Base-by-base conservation (phyloP, 1,140 invertebrate genomes). In the Drosophila repletoides region DNA sequence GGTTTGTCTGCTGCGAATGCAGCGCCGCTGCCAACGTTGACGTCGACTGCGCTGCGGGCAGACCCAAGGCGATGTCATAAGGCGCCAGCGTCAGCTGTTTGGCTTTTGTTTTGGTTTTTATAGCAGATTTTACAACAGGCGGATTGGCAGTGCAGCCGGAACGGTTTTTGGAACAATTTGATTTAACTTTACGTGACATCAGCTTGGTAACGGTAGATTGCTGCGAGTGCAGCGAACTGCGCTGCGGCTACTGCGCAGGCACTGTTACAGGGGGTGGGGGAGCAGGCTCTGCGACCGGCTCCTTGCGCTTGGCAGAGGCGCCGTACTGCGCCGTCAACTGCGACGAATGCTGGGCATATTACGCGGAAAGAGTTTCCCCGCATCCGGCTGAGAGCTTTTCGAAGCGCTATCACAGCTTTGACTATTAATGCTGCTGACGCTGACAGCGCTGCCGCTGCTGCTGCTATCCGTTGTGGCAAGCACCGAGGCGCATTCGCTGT, bases 281-380 rank as follows among this genome's bases (percentile, higher is more conserved):
- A 15, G 26, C 15, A 5, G 21, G 6, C 4, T 15, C 21, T 0
- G 38, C 5, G 12, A 38, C 10, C 5, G 17, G 6, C 3, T 51
- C 41, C 15, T 36, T 31, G 17, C 59, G 53, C 15, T 83, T 79
- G 0, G 45, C 58, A 0, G 74, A 77, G 3, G 66, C 48, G 5
- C n/a, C n/a, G n/a, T n/a, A n/a, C 58, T 68, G 3, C 88, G 60
- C 0, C 88, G 41, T 0, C 88, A 76, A 59, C 88, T 89, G 7
- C 88, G 64, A 0, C 88, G 55, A 14, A 89, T 89, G 61, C 88
- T 89, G 17, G 88, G 88, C 88, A 89, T 89, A 34, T 89, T 89
- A n/a, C 88, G 72, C 26, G 88, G 88, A 63, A 89, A 89, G 21
- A 89, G 64, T 51, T 88, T 89, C 31, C 88, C 58, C 10, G 43